phyloP scores from a whole-genome alignment of 1,140 invertebrate species.

The Brachionus rotundiformis region DNA sequence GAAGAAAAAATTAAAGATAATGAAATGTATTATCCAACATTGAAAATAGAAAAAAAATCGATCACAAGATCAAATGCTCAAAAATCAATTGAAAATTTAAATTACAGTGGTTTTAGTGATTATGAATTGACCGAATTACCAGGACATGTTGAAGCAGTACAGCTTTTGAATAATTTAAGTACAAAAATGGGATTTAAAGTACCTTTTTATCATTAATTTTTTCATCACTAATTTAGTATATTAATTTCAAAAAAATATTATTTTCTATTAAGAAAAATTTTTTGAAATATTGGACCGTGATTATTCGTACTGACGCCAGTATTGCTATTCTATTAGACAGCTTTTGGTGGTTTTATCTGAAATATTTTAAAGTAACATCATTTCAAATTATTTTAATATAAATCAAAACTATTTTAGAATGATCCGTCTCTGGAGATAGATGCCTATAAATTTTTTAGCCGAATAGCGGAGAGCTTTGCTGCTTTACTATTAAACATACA shows the following conservation, averaged over 20 bases:
- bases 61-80: not conserved
- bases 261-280: slow-evolving; percentile 11
- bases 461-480: slow-evolving; percentile 42
- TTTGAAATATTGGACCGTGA: slow-evolving; percentile 39
- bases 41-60: slow-evolving; percentile 23
- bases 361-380: slow-evolving; percentile 16
- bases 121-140: slow-evolving; percentile 46
- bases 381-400: not conserved
- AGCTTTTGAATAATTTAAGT: slow-evolving; percentile 32
- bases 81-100: slow-evolving; percentile 21
- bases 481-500: slow-evolving; percentile 29
- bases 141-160: slow-evolving; percentile 28
- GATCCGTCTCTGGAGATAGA: slow-evolving; percentile 4
- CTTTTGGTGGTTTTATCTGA: slow-evolving; percentile 51
- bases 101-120: slow-evolving; percentile 27
- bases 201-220: not conserved
- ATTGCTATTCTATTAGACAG: slow-evolving; percentile 27
- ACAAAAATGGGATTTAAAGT: slow-evolving; percentile 45
- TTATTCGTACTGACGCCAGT: slow-evolving; percentile 29
- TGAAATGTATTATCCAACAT: slow-evolving; percentile 36
- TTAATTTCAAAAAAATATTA: not conserved
- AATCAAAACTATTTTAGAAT: not conserved
- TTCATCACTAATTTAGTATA: not conserved
- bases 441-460: slow-evolving; percentile 35
- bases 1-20: not conserved